Evolutionary conservation across 1,140 invertebrate genomes (phyloP).

Genomic region (Andrena cerasifolii): DNA sequence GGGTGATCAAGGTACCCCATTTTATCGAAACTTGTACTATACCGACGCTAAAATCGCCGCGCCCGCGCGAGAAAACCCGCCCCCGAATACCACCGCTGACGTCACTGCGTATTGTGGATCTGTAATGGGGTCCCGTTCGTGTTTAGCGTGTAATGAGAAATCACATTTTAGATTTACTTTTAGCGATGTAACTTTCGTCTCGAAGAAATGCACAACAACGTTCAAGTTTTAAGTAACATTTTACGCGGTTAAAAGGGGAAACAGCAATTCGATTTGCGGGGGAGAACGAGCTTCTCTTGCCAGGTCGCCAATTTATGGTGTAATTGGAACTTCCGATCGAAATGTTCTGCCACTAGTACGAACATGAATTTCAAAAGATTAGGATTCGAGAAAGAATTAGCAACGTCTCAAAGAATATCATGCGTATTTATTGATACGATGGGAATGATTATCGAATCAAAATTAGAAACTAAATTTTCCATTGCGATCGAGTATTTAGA

Average conservation of each 20-base stretch:
- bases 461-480: slow-evolving; percentile 2
- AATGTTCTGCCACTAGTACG: not conserved
- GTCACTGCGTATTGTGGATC: not conserved
- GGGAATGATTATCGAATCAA: slow-evolving; percentile 7
- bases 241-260: not conserved
- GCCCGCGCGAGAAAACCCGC: no score
- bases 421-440: not conserved
- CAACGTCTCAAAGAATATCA: not conserved
- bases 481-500: slow-evolving; percentile 39
- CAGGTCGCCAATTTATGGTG: not conserved
- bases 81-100: no score
- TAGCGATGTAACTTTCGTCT: slow-evolving; percentile 24
- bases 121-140: not conserved
- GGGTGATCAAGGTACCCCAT: no score
- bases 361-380: not conserved
- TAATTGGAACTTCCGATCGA: not conserved
- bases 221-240: slow-evolving; percentile 15
- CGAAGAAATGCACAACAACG: slow-evolving; percentile 18
- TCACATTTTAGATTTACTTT: slow-evolving; percentile 12
- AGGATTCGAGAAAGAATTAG: not conserved
- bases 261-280: not conserved
- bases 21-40: no score
- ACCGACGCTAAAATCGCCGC: no score
- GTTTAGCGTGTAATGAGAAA: slow-evolving; percentile 12
- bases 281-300: not conserved